Evolutionary conservation across 2,113 vertebrate genomes (phyloP).

Genomic region (Gadus chalcogrammus): DNA sequence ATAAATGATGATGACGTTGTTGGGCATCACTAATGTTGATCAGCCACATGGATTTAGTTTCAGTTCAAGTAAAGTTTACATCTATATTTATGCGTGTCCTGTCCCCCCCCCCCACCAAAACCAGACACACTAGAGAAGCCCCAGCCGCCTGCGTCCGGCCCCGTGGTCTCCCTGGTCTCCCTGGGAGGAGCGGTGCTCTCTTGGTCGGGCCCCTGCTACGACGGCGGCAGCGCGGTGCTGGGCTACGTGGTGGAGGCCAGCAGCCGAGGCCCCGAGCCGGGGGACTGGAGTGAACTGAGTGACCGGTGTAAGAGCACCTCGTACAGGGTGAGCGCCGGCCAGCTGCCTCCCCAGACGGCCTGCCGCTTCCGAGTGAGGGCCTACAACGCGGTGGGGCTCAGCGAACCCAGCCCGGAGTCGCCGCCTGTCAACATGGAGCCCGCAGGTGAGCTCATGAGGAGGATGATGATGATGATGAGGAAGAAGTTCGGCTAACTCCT

Average conservation of each 20-base stretch:
- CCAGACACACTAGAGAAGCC: constrained; percentile 63
- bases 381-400: constrained; percentile 68
- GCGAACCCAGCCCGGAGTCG: constrained; percentile 70
- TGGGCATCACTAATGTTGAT: no score
- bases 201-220: constrained; percentile 79
- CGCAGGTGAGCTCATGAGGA: background rate
- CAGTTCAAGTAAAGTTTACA: no score
- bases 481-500: no score
- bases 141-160: constrained; percentile 72
- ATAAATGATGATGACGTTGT: no score
- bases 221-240: constrained; percentile 74
- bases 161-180: constrained; percentile 56
- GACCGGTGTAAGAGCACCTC: constrained; percentile 70
- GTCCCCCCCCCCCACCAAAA: background rate
- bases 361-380: constrained; percentile 74
- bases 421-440: constrained; percentile 65
- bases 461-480: no score
- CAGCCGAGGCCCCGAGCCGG: constrained; percentile 20
- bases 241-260: constrained; percentile 73
- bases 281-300: constrained; percentile 62
- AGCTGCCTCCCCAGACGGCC: constrained; percentile 52
- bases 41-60: no score
- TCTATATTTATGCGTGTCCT: background rate
- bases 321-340: constrained; percentile 56
- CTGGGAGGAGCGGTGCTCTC: constrained; percentile 66